Evolutionary conservation across 2,113 vertebrate genomes (phyloP), one percentile per base, ranked within the genome.

Genomic region (Genyomyrus donnyi): DNA sequence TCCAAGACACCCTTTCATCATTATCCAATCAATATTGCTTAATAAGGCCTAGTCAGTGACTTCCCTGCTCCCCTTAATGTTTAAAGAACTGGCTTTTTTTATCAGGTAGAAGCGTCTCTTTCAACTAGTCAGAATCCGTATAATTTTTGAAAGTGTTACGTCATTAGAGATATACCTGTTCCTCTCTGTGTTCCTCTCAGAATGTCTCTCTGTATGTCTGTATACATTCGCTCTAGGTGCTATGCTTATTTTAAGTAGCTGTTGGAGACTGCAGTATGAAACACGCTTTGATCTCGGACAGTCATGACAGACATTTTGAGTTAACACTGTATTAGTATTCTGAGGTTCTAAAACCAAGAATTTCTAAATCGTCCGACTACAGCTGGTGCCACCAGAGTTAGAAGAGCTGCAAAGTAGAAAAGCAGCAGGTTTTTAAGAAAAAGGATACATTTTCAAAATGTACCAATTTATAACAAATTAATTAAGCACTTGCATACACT

Each of bases 1-100:
- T 58, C 74, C 74, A 84, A 85, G 45, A 83, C 80, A 27, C 89
- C 52, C 42, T 85, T 42, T 52, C 42, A 42, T 85, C 50, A 89
- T 84, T 89, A 85, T 53, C 80, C 89, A 89, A 48, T 89, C 77
- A 48, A 85, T 89, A 89, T 89, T 42, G 21, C 80, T 58, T 89
- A 89, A 89, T 89, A 85, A 80, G 17, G 70, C 45, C 77, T 53
- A 52, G 83, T 89, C 39, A 85, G 56, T 89, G 48, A 21, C 48
- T 49, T 31, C 42, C 35, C 49, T 83, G 6, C 27, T 89, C 31
- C 70, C 13, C 3, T 85, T 46, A 85, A 24, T 85, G 83, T 46
- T 11, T 48, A 46, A 48, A 48, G 19, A 39, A 46, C 19, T 19
- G 45, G 10, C 19, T 48, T 85, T 85, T 83, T 48, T 46, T 85